Conservation (phyloP, 2,888 invertebrate species). For the Branchellion lobata region DNA sequence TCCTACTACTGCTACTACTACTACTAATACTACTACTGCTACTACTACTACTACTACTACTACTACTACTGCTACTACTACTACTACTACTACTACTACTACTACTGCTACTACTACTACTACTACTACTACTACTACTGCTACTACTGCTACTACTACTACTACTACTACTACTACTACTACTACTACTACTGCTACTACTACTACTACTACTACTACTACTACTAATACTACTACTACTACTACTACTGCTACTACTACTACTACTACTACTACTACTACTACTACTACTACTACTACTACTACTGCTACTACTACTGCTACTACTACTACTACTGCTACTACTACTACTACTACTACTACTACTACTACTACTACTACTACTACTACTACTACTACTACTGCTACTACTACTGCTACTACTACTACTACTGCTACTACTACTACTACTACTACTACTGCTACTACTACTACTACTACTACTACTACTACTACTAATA, state of each 20-base stretch:
- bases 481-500: conserved; percentile 24
- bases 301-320: conserved; percentile 17
- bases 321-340: conserved; percentile 24
- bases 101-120: too few species aligned
- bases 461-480: conserved; percentile 27
- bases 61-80: conserved; percentile 27
- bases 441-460: conserved; percentile 21
- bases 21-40: too few species aligned
- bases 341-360: conserved; percentile 29
- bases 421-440: too few species aligned
- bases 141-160: not conserved
- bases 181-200: conserved; percentile 27
- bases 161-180: conserved; percentile 27
- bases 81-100: conserved; percentile 28
- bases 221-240: not conserved
- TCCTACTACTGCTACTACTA: too few species aligned
- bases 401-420: too few species aligned
- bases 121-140: too few species aligned
- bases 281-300: conserved; percentile 29
- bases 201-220: conserved; percentile 28
- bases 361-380: conserved; percentile 25
- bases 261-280: conserved; percentile 29
- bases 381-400: not conserved
- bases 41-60: conserved; percentile 27
- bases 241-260: conserved; percentile 27